Percentiles rank a stretch among this genome's conserved stretches.
Evolutionary conservation across 2,113 vertebrate species (phyloP).

Genomic region (Rhinolophus sinicus): DNA sequence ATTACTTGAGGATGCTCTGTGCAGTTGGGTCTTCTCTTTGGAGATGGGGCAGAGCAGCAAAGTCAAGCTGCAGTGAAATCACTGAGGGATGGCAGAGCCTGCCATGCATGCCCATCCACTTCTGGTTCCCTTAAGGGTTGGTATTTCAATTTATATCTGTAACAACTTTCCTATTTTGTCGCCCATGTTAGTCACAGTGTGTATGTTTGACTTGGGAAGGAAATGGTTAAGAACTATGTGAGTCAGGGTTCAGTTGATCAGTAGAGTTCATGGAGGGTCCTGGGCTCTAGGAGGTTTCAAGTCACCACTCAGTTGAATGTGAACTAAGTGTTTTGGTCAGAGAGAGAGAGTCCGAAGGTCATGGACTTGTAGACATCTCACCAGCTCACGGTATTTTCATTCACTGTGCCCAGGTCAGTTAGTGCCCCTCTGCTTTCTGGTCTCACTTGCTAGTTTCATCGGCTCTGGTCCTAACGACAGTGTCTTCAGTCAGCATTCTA

Average conservation of each 20-base stretch:
- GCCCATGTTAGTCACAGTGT: background rate
- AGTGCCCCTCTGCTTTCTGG: background rate
- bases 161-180: slow-evolving; percentile 43
- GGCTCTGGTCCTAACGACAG: background rate
- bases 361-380: background rate
- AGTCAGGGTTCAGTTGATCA: background rate
- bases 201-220: background rate
- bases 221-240: background rate
- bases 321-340: background rate
- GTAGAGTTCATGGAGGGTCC: background rate
- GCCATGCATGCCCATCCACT: background rate
- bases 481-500: background rate
- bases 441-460: background rate
- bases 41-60: background rate
- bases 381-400: background rate
- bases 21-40: background rate
- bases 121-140: background rate
- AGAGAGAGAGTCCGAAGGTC: background rate
- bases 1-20: background rate
- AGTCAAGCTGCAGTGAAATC: background rate
- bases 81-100: background rate
- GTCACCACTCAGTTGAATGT: background rate
- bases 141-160: background rate
- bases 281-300: background rate
- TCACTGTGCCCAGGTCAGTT: background rate